phyloP scores from a whole-genome alignment of 2,797 vertebrate species.

The Anguilla anguilla region DNA sequence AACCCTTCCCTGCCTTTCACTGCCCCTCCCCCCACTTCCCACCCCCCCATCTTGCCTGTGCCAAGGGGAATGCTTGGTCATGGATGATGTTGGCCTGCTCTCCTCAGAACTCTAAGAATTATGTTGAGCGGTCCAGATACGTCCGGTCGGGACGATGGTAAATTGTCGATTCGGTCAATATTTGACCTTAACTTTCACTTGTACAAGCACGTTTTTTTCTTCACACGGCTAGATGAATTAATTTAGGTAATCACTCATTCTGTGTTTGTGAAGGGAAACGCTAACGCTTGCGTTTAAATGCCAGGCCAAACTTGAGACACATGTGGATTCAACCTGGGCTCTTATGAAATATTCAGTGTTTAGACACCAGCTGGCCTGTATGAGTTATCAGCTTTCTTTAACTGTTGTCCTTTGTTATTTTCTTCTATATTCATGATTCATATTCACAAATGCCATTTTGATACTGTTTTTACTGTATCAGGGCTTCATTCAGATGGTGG shows the following conservation, averaged over 20 bases:
- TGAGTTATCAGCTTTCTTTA: background rate
- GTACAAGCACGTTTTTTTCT: background rate
- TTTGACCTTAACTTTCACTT: background rate
- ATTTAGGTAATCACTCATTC: background rate
- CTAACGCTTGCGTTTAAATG: background rate
- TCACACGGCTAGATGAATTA: background rate
- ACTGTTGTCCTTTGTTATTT: background rate
- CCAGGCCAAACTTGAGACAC: background rate
- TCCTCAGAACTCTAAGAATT: background rate
- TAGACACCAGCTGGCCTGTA: background rate
- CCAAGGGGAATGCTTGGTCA: background rate
- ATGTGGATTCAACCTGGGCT: background rate
- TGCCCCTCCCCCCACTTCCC: conserved; percentile 33
- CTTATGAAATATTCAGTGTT: background rate
- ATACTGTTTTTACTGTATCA: background rate
- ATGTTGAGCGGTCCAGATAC: background rate
- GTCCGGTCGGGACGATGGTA: background rate
- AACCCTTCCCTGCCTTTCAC: conserved; percentile 51
- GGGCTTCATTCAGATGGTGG: background rate
- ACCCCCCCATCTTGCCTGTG: no score
- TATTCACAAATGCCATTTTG: background rate
- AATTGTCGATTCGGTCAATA: background rate
- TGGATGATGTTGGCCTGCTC: background rate
- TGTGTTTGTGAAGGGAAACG: background rate
- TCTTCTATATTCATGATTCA: background rate